Base-by-base conservation (phyloP, 2,888 invertebrate species). In the Polia nebulosa region DNA sequence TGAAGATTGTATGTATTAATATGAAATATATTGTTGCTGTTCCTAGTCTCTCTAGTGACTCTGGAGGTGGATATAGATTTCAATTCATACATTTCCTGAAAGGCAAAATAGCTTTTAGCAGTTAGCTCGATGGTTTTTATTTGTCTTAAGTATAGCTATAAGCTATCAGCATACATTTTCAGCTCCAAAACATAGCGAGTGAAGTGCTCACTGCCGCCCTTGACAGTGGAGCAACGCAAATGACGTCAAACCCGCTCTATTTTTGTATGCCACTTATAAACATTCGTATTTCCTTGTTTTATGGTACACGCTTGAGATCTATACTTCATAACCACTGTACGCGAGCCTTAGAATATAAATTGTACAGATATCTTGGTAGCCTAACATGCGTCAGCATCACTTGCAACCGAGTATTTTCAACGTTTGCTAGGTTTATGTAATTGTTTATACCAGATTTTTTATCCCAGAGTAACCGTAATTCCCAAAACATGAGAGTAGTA, bases 201-300 rank as follows among this genome's bases (percentile, higher is more conserved):
- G 57, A 57, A 75, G 72, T 72, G 67, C 60, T 63, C 49, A 51
- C 44, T 44, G 45, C 27, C 39, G 85, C 64, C 85, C 85, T 85
- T 84, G 84, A 84, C 85, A 83, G 82, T 83, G 84, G 77, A 77
- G 72, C 78, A 72, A 72, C 68, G 72, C 76, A 55, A 53, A 68
- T 84, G 85, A 83, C 83, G 83, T 83, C 82, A 82, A 81, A 66
- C 66, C 29, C 20, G 53, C 72, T 76, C 79, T 84, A 83, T 84
- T 83, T 84, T 76, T 76, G 81, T 76, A 68, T 63, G 69, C 53
- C 75, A 81, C 79, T 84, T 79, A 82, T 86, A 83, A 83, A 87
- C 86, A 84, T 84, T 84, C 76, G 78, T 84, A 87, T 83, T 84
- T 84, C 81, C 81, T 84, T 65, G 78, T 84, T 73, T 61, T 73